Evolutionary conservation across 2,888 invertebrate genomes (phyloP).

Genomic region (Nymphalis polychloros): DNA sequence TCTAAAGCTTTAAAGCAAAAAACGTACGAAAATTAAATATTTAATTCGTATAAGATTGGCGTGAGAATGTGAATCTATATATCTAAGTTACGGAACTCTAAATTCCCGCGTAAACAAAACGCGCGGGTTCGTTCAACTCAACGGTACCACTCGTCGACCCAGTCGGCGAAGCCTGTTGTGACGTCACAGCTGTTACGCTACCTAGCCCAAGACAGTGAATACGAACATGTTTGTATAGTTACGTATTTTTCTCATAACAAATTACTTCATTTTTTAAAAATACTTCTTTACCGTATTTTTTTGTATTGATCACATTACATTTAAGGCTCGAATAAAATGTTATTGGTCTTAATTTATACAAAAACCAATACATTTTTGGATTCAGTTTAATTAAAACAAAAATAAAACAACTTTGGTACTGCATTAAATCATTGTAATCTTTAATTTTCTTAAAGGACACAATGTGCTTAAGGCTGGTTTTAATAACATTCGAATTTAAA

Average conservation of each 20-base stretch:
- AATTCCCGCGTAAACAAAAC: constrained; percentile 74
- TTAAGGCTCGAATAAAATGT: too few relatives aligned
- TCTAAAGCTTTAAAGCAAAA: too few relatives aligned
- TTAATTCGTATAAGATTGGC: not conserved
- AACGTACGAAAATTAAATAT: not conserved
- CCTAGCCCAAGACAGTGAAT: constrained; percentile 54
- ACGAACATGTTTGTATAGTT: constrained; percentile 3
- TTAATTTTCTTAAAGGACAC: not conserved
- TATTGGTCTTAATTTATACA: too few relatives aligned
- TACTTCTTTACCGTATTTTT: not conserved
- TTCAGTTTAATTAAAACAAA: too few relatives aligned
- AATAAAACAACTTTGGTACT: too few relatives aligned
- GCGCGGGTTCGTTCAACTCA: constrained; percentile 69
- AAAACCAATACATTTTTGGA: too few relatives aligned
- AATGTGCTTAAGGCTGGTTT: not conserved
- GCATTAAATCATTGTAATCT: too few relatives aligned
- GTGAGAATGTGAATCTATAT: constrained; percentile 4
- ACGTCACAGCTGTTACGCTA: constrained; percentile 71
- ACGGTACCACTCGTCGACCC: constrained; percentile 70
- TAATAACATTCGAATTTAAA: too few relatives aligned
- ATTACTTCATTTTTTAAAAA: not conserved
- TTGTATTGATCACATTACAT: not conserved
- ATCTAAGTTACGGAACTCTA: constrained; percentile 2
- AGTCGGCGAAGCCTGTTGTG: constrained; percentile 56
- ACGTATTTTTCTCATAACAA: constrained; percentile 1